Base-by-base conservation (phyloP, 2,888 invertebrate species). In the Nemurella pictetii region DNA sequence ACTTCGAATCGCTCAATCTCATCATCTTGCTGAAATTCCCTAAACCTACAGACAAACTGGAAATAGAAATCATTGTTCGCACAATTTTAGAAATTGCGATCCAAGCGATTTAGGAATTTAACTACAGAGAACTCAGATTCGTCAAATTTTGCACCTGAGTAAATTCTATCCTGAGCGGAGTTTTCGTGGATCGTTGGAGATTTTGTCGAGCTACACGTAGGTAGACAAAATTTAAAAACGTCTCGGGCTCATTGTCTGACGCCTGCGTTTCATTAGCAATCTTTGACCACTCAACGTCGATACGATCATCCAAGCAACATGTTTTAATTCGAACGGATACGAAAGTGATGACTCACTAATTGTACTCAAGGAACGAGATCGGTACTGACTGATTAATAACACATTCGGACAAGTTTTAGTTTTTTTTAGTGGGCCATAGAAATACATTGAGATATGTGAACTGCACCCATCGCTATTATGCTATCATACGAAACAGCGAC, bases 291-390 rank as follows among this genome's bases (percentile, higher is more conserved):
- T 55, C 55, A 55, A 55, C 78, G 30, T 81, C 82, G 82, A 82
- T 82, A 82, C 55, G 55, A 82, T 82, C 82, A 72, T 55, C 9
- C 28, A 72, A 36, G 27, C 0, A 27, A 36, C 15, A 82, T 55
- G 82, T 82, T 72, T 72, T 72, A 82, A 82, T 82, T 82, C 26
- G 55, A 82, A 55, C 78, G 78, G 78, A 78, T 82, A 29, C 35
- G 36, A 81, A 85, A 85, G 83, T 84, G 84, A 84, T 84, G 85
- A 85, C 82, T 85, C 85, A 85, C 84, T 85, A 85, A 85, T 84
- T 85, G 26, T 81, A 30, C 78, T 78, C 26, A 81, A 32, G 32
- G 25, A 81, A n/a, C 20, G 30, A 78, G 72, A 72, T 72, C 30
- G 55, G 82, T 25, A 55, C 72, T 28, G 5, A 28, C n/a, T 26